Evolutionary conservation across 2,888 invertebrate species (phyloP), one percentile per base, ranked within the genome.

Genomic region (Rhimphoctona megacephalus): DNA sequence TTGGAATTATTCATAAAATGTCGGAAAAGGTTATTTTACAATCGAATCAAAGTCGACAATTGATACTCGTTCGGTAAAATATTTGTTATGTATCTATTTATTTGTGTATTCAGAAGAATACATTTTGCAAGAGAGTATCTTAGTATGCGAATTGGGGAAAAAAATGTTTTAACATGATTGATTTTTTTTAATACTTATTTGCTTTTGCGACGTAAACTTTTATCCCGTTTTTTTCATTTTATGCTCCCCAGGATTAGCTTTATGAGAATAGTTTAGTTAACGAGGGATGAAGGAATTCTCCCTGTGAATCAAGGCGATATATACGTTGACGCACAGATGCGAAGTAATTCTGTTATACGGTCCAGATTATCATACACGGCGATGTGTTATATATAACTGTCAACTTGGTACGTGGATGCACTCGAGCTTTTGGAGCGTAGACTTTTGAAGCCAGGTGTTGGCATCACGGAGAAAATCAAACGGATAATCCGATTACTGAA

Each of bases 401-500:
- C 25, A 64, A 72, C 49, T 49, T 64, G 9, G 52, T 52, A 73
- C 17, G 43, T 30, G 14, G 57, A 46, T 36, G 72, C 54, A 54
- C 33, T 22, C 25, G 49, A 73, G 73, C 17, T 66, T 49, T 46
- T 49, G 30, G 36, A 30, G 39, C 43, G 57, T 30, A 73, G 57
- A 73, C 30, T 78, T 78, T 78, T 61, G 46, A 61, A 57, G 67
- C 73, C 70, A 30, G 54, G 54, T 80, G 66, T 54, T 67, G 66
- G 46, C 72, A 80, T 84, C 57, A 49, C 70, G 67, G 43, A 85
- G 81, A 36, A 83, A 89, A 88, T 85, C 77, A 87, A 87, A 88
- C 77, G 86, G 74, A 84, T 88, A 85, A 87, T 80, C 61, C 81
- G 86, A 85, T 87, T 87, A 87, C 81, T 64, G 86, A 85, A 88